phyloP scores from a whole-genome alignment of 2,888 invertebrate species.

The Loripinus fragilis region DNA sequence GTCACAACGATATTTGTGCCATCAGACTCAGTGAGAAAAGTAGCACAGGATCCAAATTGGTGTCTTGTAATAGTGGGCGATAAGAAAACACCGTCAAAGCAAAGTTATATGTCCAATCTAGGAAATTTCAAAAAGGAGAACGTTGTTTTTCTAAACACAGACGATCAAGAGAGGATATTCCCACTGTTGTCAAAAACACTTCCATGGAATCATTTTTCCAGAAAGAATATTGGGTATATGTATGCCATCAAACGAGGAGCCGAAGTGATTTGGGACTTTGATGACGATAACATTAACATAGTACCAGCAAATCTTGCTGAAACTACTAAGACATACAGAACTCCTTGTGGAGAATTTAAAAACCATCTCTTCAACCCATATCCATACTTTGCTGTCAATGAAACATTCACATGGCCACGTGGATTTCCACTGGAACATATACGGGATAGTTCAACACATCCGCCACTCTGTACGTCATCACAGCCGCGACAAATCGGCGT shows the following conservation, averaged over 20 bases:
- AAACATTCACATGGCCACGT: constrained; percentile 37
- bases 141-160: constrained; percentile 11
- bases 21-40: constrained; percentile 13
- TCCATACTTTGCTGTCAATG: constrained; percentile 30
- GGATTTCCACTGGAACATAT: constrained; percentile 34
- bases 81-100: constrained; percentile 6
- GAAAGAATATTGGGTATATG: constrained; percentile 47
- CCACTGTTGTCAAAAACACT: constrained; percentile 21
- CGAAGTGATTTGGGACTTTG: constrained; percentile 41
- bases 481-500: constrained; percentile 8
- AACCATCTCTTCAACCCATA: constrained; percentile 37
- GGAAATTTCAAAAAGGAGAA: neutral
- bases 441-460: neutral
- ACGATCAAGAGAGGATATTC: constrained; percentile 19
- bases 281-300: constrained; percentile 31
- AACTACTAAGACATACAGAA: neutral
- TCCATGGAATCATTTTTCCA: constrained; percentile 21
- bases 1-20: constrained; percentile 23
- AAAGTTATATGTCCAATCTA: neutral
- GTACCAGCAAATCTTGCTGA: neutral
- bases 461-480: neutral
- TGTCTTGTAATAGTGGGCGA: constrained; percentile 26
- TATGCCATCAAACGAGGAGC: constrained; percentile 38
- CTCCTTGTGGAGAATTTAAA: neutral
- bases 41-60: constrained; percentile 6